Evolutionary conservation across 2,888 invertebrate genomes (phyloP), one percentile per base, ranked within the genome.

Genomic region (Scaptodrosophila latifasciaeformis): DNA sequence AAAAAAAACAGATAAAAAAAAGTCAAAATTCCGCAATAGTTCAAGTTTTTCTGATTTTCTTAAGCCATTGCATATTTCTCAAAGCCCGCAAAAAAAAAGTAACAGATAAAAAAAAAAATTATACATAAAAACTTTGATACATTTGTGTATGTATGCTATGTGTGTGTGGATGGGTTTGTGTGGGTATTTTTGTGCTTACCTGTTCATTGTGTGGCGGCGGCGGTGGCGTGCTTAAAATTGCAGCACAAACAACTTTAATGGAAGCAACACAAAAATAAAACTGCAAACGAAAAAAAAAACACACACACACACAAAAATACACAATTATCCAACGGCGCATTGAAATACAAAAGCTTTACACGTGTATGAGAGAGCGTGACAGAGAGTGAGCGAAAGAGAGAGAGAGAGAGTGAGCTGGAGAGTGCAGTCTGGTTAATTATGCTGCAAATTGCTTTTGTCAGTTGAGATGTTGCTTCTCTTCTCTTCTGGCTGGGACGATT

Each of bases 181-280:
- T 52, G 46, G 53, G 54, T 58, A 21, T 37, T 9, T 37, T 10
- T 24, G 61, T 59, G 62, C 62, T 44, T 76, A 76, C 75, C 75
- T 80, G 81, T 80, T 74, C 75, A 76, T 76, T 65, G 81, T 76
- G 13, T 6, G 13, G 17, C 17, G 37, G 13, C n/a, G n/a, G 17
- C 60, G 69, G 60, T 37, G 62, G 27, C 47, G 77, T 66, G 67
- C 65, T 79, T 79, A 54, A 79, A 79, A 74, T 79, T 76, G 72
- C 72, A 66, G 57, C 72, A 76, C 72, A 24, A 79, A 72, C 72
- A 71, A 71, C 76, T 71, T 71, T 71, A 60, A 78, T 71, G 68
- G 66, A 75, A 63, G 71, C 69, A 54, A 47, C 30, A 39, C 13
- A 39, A 18, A 30, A 30, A 39, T 18, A 39, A 39, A 48, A 54